A percentile compares a stretch with the other conserved stretches of the same genome.
Conservation (phyloP, 2,797 vertebrate genomes). For the Sciurus carolinensis region DNA sequence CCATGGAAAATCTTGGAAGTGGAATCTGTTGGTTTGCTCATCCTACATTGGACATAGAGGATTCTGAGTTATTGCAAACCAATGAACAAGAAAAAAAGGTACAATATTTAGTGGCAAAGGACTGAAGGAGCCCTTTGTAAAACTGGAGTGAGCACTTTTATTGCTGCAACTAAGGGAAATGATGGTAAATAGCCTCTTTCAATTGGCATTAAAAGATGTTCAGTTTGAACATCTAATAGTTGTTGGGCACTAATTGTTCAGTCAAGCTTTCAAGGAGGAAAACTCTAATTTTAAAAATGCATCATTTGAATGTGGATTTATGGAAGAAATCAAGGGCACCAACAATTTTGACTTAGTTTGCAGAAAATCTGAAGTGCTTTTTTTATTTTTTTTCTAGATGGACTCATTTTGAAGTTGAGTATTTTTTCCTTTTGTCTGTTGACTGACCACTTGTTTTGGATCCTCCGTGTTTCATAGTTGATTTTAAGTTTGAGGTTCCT, state of each 20-base stretch:
- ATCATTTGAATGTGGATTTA: conserved; percentile 33
- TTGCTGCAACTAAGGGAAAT: conserved; percentile 52
- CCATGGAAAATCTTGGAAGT: conserved; percentile 25
- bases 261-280: conserved; percentile 56
- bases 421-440: neutral
- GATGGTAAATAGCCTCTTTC: conserved; percentile 36
- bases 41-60: neutral
- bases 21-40: conserved; percentile 15
- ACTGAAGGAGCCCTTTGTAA: conserved; percentile 23
- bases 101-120: neutral
- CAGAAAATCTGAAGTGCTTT: conserved; percentile 2
- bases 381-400: too few species aligned
- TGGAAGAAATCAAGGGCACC: conserved; percentile 3
- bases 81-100: conserved; percentile 37
- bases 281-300: neutral
- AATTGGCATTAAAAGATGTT: conserved; percentile 34
- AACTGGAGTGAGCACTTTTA: conserved; percentile 47
- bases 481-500: conserved; percentile 50
- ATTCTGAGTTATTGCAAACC: conserved; percentile 6
- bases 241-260: neutral
- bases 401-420: neutral
- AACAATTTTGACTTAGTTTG: conserved; percentile 34
- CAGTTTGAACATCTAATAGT: conserved; percentile 3
- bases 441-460: neutral
- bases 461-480: neutral